Percentiles rank a stretch among this genome's conserved stretches.
Conservation (phyloP, 1,140 invertebrate species). For the Halyomorpha halys region DNA sequence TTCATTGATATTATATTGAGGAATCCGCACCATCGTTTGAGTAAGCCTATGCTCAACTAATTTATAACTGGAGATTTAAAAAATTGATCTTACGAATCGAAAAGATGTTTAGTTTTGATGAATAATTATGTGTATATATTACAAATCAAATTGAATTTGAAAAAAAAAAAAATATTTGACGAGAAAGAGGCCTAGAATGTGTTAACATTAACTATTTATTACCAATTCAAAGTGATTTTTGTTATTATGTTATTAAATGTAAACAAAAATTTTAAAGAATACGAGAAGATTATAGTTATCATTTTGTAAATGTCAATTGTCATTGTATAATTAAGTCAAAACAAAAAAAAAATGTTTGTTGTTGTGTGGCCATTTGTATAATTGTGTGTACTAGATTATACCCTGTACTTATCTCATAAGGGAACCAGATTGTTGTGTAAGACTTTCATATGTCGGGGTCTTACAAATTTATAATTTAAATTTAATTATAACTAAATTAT, state of each 20-base stretch:
- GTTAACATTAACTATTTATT: conserved; percentile 2
- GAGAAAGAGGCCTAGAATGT: conserved; percentile 15
- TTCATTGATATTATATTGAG: no score
- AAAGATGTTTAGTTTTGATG: no score
- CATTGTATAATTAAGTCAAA: conserved; percentile 5
- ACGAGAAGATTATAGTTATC: no score
- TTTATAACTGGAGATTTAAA: no score
- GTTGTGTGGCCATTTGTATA: conserved; percentile 7
- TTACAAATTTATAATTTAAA: not conserved
- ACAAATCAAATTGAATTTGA: no score
- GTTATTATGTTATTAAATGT: not conserved
- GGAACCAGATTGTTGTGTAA: conserved; percentile 5
- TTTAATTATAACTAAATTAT: conserved; percentile 12
- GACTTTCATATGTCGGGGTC: not conserved
- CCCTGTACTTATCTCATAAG: not conserved
- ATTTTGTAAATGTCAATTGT: conserved; percentile 14
- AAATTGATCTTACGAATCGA: no score
- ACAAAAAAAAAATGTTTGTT: no score
- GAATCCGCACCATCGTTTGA: no score
- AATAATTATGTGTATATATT: no score
- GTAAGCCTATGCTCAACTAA: no score
- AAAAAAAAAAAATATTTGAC: no score
- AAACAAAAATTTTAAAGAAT: not conserved
- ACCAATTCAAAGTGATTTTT: conserved; percentile 8
- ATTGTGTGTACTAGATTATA: conserved; percentile 10